Evolutionary conservation across 2,113 vertebrate genomes (phyloP).

Genomic region (Eira barbara): DNA sequence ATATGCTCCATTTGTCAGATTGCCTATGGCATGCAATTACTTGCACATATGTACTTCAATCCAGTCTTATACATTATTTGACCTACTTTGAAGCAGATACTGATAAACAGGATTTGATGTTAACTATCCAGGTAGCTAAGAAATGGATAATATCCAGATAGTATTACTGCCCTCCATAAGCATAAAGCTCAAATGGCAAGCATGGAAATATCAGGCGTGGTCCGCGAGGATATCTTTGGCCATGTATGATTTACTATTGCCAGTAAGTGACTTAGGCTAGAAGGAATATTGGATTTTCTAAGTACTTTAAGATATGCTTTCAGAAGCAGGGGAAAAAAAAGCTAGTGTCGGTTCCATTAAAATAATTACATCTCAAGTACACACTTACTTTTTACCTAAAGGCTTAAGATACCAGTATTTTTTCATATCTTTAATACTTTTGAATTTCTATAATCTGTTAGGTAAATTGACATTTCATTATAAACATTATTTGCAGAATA

Average conservation of each 20-base stretch:
- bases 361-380: conserved; percentile 69
- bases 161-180: conserved; percentile 1
- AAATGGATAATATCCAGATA: not conserved
- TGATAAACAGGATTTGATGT: conserved; percentile 7
- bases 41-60: not conserved
- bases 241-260: conserved; percentile 53
- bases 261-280: conserved; percentile 52
- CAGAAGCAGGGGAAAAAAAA: conserved; percentile 40
- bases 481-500: conserved; percentile 65
- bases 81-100: not conserved
- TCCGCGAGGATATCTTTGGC: not conserved
- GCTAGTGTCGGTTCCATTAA: conserved; percentile 70
- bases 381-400: conserved; percentile 61
- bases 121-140: conserved; percentile 14
- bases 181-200: not conserved
- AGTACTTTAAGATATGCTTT: conserved; percentile 66
- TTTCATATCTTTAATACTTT: conserved; percentile 61
- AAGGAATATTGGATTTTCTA: conserved; percentile 68
- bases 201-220: conserved; percentile 15
- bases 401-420: conserved; percentile 62
- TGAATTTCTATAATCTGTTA: conserved; percentile 69
- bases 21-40: not conserved
- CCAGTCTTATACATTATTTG: not conserved
- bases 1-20: not conserved
- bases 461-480: conserved; percentile 77